phyloP scores from a whole-genome alignment of 2,797 vertebrate genomes.

The Momotus momota region DNA sequence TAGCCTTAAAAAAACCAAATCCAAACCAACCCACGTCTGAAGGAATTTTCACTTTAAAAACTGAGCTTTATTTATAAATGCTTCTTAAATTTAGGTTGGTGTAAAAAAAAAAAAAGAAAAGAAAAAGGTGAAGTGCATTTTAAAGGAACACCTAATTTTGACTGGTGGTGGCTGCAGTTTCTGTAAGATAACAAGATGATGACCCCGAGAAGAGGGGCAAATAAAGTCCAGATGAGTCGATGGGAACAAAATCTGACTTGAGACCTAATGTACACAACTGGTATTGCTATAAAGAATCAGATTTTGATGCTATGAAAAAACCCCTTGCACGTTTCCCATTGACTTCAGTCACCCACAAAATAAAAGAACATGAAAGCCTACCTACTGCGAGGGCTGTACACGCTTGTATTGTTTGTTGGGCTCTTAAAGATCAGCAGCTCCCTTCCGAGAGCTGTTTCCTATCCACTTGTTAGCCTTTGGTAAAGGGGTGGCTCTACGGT shows the following conservation, averaged over 20 bases:
- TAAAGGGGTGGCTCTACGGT: neutral
- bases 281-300: neutral
- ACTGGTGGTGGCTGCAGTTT: neutral
- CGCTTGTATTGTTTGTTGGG: neutral
- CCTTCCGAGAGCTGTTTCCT: neutral
- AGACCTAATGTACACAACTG: neutral
- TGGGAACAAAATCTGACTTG: neutral
- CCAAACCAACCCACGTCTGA: neutral
- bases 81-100: neutral
- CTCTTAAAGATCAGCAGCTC: neutral
- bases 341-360: neutral
- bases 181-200: neutral
- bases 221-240: neutral
- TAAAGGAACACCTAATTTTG: neutral
- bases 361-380: neutral
- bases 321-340: neutral
- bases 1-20: neutral
- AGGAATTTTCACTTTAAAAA: neutral
- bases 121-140: neutral
- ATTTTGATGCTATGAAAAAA: neutral
- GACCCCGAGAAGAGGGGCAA: neutral
- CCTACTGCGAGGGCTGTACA: fast-evolving
- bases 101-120: neutral
- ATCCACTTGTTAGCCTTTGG: neutral
- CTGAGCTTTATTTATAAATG: neutral